A percentile compares a stretch with the other conserved stretches of the same genome.
These are phyloP conservation scores for Hippocampus abdominalis DNA, from an alignment of 2,113 vertebrate genomes.

Conservation along the genomic window DNA sequence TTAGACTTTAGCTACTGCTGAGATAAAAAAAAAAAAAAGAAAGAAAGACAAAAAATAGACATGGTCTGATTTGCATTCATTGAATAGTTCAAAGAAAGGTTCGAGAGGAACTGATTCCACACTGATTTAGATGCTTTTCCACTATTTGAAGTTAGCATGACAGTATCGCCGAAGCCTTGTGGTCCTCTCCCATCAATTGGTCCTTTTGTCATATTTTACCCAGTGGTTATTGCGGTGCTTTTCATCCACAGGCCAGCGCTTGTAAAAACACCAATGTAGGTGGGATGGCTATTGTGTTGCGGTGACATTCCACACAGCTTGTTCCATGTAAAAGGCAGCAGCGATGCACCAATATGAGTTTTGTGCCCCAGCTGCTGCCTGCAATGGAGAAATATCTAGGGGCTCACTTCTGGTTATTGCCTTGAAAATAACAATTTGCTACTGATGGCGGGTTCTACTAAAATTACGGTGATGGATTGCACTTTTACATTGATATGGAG, in stretches of 20 bases:
- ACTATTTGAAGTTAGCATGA: slow-evolving; percentile 16
- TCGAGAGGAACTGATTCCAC: slow-evolving; percentile 11
- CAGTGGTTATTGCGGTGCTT: slow-evolving; percentile 3
- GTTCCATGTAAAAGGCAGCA: slow-evolving; percentile 36
- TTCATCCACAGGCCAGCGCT: slow-evolving; percentile 20
- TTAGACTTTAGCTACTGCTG: slow-evolving; percentile 43
- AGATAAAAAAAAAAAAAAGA: slow-evolving; percentile 31
- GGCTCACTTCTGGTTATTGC: slow-evolving; percentile 58
- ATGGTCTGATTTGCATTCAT: slow-evolving; percentile 55
- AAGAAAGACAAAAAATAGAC: slow-evolving; percentile 65
- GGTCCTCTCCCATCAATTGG: slow-evolving; percentile 21
- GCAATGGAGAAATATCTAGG: slow-evolving; percentile 56
- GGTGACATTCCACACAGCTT: slow-evolving; percentile 39
- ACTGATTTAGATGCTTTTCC: slow-evolving; percentile 10
- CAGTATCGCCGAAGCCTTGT: slow-evolving; percentile 11
- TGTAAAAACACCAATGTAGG: slow-evolving; percentile 18
- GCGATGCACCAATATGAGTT: slow-evolving; percentile 48
- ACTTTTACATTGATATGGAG: slow-evolving; percentile 57
- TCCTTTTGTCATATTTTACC: slow-evolving; percentile 9
- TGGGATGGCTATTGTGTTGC: slow-evolving; percentile 32
- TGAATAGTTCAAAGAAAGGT: slow-evolving; percentile 59
- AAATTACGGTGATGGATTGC: slow-evolving; percentile 60
- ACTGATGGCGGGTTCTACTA: slow-evolving; percentile 38
- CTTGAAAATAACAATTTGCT: slow-evolving; percentile 55
- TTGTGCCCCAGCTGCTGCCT: slow-evolving; percentile 60